These are phyloP conservation scores for Aethina tumida DNA, from an alignment of 1,140 invertebrate genomes.

Conservation along the genomic window DNA sequence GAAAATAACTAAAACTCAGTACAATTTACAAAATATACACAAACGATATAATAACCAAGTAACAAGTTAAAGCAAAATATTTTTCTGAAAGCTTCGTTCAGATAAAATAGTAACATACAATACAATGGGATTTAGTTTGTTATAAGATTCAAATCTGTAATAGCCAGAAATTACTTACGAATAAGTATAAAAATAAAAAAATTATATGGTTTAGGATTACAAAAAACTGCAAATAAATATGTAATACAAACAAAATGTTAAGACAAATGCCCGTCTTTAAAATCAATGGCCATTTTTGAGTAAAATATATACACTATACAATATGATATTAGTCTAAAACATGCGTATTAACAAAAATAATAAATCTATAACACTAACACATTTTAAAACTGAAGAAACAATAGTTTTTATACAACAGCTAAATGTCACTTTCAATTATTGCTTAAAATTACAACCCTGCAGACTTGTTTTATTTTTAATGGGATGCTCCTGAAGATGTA, in stretches of 20 bases:
- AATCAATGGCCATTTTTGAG: constrained; percentile 5
- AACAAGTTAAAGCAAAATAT: background rate
- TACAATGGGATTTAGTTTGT: background rate
- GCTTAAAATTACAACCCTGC: background rate
- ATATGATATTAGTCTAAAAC: background rate
- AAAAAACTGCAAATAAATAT: constrained; percentile 6
- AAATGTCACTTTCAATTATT: constrained; percentile 1
- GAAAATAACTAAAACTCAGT: constrained; percentile 1
- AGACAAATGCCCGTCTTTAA: constrained; percentile 11
- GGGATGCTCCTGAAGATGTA: background rate
- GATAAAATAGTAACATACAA: constrained; percentile 2
- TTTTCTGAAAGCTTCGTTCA: background rate
- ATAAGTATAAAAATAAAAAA: constrained; percentile 3
- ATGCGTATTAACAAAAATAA: background rate
- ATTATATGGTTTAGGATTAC: constrained; percentile 2
- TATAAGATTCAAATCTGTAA: background rate
- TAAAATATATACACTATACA: constrained; percentile 14
- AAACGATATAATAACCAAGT: background rate
- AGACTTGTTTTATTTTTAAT: background rate
- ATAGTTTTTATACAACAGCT: background rate
- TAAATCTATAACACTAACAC: background rate
- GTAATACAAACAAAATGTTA: constrained; percentile 3
- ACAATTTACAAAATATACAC: background rate
- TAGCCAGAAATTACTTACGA: background rate
- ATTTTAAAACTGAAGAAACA: background rate